phyloP scores from a whole-genome alignment of 2,888 invertebrate species.

The Agrotis clavis region DNA sequence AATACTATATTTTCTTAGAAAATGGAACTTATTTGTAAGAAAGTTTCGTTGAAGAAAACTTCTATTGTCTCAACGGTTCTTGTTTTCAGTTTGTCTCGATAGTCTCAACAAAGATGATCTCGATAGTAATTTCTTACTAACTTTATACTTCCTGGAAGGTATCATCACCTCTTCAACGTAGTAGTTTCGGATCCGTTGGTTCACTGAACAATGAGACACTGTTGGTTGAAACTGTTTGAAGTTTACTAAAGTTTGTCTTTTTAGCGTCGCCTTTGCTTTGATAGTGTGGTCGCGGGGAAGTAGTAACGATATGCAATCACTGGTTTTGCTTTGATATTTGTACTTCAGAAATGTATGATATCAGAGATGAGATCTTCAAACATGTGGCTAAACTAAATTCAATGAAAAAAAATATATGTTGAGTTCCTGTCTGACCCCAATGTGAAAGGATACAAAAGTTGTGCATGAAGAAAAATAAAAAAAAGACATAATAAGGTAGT shows the following conservation, averaged over 20 bases:
- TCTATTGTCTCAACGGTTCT: background rate
- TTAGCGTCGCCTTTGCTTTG: conserved; percentile 21
- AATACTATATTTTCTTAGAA: background rate
- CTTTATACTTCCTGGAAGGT: background rate
- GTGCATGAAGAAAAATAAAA: background rate
- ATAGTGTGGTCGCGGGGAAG: conserved; percentile 3
- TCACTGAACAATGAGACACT: conserved; percentile 5
- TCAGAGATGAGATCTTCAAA: no score
- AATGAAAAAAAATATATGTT: no score
- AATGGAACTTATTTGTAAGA: background rate
- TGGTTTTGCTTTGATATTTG: conserved; percentile 14
- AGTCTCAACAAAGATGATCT: background rate
- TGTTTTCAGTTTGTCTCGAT: background rate
- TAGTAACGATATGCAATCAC: conserved; percentile 30
- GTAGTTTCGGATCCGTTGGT: conserved; percentile 11
- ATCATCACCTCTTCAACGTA: conserved; percentile 12
- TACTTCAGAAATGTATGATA: background rate
- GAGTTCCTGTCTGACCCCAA: no score
- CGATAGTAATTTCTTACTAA: conserved; percentile 3
- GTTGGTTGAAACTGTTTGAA: conserved; percentile 16
- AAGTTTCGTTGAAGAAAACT: background rate
- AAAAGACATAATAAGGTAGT: background rate
- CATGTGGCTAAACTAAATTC: no score
- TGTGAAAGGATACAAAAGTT: no score
- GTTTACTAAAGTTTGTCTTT: conserved; percentile 30